phyloP scores from a whole-genome alignment of 2,113 vertebrate genomes.

The Fregata magnificens region DNA sequence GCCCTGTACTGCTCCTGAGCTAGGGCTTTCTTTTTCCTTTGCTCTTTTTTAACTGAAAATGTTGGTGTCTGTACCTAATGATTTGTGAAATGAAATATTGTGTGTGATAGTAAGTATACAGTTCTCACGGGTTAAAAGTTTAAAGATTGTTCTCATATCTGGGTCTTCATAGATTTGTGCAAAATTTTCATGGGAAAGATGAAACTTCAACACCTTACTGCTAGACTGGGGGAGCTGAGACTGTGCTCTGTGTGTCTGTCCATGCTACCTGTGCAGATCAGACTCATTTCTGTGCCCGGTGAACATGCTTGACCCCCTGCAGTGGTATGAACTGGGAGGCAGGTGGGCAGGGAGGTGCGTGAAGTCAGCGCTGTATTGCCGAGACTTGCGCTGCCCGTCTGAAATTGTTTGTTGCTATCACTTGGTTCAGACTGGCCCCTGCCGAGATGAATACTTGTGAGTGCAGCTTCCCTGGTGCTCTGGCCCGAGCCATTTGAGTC shows the following conservation, averaged over 20 bases:
- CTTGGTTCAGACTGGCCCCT: not conserved
- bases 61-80: not conserved
- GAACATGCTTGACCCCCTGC: not conserved
- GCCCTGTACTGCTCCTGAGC: not conserved
- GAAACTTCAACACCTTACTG: not conserved
- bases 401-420: not conserved
- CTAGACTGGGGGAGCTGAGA: not conserved
- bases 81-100: not conserved
- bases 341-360: not conserved
- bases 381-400: not conserved
- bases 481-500: not conserved
- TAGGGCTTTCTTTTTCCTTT: not conserved
- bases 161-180: not conserved
- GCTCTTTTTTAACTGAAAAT: not conserved
- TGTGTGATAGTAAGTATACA: not conserved
- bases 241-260: not conserved
- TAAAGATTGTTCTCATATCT: not conserved
- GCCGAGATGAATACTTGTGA: fast-evolving
- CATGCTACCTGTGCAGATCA: not conserved
- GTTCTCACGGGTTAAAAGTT: fast-evolving
- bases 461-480: not conserved
- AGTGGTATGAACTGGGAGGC: not conserved
- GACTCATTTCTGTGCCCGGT: not conserved
- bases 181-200: not conserved
- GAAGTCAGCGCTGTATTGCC: fast-evolving